Base-by-base conservation (phyloP, 2,797 vertebrate genomes). In the Cuculus canorus region DNA sequence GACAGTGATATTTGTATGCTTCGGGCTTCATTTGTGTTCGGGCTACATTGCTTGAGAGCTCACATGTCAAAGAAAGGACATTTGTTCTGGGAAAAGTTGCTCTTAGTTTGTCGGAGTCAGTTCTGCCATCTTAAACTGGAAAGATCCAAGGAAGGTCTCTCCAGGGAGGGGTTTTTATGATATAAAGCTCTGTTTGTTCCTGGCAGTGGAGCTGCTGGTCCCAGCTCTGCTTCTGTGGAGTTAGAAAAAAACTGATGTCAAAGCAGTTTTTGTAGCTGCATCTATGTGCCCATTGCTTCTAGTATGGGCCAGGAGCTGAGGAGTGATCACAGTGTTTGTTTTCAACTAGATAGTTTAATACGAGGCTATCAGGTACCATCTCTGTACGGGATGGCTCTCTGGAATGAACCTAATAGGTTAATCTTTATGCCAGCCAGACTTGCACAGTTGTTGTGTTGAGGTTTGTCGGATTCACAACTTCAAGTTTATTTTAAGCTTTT, bases 31-130 rank as follows among this genome's bases (percentile, higher is more conserved):
- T 52, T 43, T 5, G 0, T 24, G 15, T 43, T 59, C 14, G 21
- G 50, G 48, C 53, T 69, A 1, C 2, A 0, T 43, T 32, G 8
- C 0, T 0, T 7, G 24, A 30, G 32, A 6, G 3, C 39, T 81
- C 68, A 27, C 15, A 4, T 13, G 12, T 28, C 54, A 35, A 30
- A 63, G 25, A 83, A 23, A 41, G 5, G 1, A 25, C 16, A 27
- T 30, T 65, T 33, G 13, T 64, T 25, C 39, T 73, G 60, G 41
- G 35, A 54, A 85, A 45, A 12, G 19, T 50, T 41, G 37, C 3
- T 28, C 4, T 41, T 72, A 28, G 17, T 69, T 84, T 73, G 54
- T 71, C 2, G 4, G 30, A 82, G 10, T 59, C 65, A 13, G 0
- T 43, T 88, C 70, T 92, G 70, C 37, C 65, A 70, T 66, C 48